Evolutionary conservation across 2,888 invertebrate genomes (phyloP).

Genomic region (Aplocera efformata): DNA sequence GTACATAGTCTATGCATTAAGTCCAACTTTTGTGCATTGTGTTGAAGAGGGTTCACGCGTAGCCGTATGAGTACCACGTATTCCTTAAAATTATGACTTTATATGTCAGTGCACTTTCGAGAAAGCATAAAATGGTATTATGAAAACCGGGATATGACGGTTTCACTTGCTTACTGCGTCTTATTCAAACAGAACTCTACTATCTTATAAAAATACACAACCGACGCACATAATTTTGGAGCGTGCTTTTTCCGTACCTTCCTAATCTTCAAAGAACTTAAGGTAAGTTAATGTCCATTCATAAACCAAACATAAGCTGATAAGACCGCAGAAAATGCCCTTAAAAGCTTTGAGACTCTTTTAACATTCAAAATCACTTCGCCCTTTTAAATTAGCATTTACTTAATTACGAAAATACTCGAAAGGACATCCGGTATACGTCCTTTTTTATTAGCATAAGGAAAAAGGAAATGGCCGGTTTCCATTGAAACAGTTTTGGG

Average conservation of each 20-base stretch:
- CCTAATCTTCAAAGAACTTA: conserved; percentile 5
- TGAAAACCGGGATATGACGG: conserved; percentile 43
- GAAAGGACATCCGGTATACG: conserved; percentile 15
- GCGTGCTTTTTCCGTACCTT: conserved; percentile 10
- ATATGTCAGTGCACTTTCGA: conserved; percentile 54
- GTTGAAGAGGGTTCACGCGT: conserved; percentile 6
- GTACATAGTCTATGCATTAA: too few relatives aligned
- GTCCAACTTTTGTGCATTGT: conserved; percentile 19
- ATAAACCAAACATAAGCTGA: conserved; percentile 19
- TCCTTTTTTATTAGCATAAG: conserved; percentile 17
- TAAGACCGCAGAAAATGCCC: conserved; percentile 13
- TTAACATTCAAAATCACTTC: conserved; percentile 6
- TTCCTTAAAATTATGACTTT: conserved; percentile 46
- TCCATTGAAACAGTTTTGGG: conserved; percentile 30
- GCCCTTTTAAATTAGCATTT: conserved; percentile 20
- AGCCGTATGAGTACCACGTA: conserved; percentile 25
- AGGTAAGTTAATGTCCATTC: conserved; percentile 7
- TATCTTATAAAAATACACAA: conserved; percentile 22
- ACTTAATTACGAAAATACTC: conserved; percentile 23
- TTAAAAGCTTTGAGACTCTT: conserved; percentile 13
- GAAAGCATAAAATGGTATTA: conserved; percentile 54
- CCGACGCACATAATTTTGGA: conserved; percentile 4
- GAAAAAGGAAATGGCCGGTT: conserved; percentile 27
- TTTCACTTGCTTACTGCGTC: conserved; percentile 43
- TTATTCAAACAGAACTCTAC: conserved; percentile 32